These are phyloP conservation scores for Orbicella faveolata DNA, from an alignment of 64 coral and sea anemone genomes.

Conservation along the genomic window DNA sequence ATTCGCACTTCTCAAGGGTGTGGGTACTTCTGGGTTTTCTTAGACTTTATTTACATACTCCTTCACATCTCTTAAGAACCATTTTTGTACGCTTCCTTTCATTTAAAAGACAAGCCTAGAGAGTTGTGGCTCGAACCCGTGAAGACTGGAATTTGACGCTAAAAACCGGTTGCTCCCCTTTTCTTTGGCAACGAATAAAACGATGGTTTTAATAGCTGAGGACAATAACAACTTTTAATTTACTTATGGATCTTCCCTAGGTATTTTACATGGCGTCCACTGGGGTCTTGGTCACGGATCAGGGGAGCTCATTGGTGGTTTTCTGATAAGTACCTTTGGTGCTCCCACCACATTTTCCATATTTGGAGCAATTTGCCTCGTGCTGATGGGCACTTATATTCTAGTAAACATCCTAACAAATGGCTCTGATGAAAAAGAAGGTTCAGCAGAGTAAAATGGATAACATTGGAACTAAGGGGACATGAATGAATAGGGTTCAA, in stretches of 20 bases:
- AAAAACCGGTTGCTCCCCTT: too few species aligned
- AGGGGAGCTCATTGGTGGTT: slow-evolving; percentile 90
- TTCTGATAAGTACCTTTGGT: slow-evolving; percentile 88
- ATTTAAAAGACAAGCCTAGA: too few species aligned
- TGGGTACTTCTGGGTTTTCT: too few species aligned
- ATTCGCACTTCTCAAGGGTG: too few species aligned
- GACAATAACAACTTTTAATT: background rate
- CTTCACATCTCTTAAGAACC: too few species aligned
- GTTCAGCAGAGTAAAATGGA: background rate
- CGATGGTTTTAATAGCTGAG: too few species aligned
- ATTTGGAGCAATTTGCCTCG: slow-evolving; percentile 73
- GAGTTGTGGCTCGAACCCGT: too few species aligned
- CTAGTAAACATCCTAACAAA: slow-evolving; percentile 54
- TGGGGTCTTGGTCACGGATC: slow-evolving; percentile 98
- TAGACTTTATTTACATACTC: too few species aligned
- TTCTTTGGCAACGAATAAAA: too few species aligned
- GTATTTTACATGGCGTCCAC: slow-evolving; percentile 90
- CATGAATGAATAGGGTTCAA: background rate
- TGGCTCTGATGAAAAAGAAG: background rate
- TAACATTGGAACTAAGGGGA: background rate
- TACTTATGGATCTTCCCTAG: slow-evolving; percentile 39
- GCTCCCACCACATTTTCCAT: slow-evolving; percentile 84
- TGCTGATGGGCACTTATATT: slow-evolving; percentile 64
- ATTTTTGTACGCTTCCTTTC: too few species aligned
- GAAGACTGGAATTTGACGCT: too few species aligned